Percentiles rank a stretch among this genome's conserved stretches.
Evolutionary conservation across 1,140 invertebrate species (phyloP).

Genomic region (Panagrolaimus sp.): DNA sequence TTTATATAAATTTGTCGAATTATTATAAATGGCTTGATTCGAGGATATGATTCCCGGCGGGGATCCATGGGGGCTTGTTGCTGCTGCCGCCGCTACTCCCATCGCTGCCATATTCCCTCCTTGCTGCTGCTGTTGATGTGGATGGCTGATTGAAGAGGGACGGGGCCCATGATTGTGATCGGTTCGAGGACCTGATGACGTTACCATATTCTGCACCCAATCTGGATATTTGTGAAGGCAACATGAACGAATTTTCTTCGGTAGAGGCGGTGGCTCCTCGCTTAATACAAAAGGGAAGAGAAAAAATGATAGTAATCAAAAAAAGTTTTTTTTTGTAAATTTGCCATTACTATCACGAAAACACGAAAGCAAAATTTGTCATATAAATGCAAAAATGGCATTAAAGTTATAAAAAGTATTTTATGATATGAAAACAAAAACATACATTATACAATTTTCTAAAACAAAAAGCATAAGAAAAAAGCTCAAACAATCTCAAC

Average conservation of each 20-base stretch:
- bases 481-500: no score
- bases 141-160: no score
- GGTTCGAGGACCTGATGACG: neutral
- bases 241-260: conserved; percentile 48
- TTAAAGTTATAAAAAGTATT: conserved; percentile 1
- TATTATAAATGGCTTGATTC: no score
- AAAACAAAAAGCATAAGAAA: no score
- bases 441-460: no score
- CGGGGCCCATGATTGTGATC: conserved; percentile 5
- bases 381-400: neutral
- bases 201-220: conserved; percentile 44
- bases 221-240: conserved; percentile 52
- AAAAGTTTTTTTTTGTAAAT: neutral
- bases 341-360: no score
- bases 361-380: neutral
- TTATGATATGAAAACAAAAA: no score
- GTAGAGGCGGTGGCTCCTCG: conserved; percentile 37
- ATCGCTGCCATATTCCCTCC: neutral
- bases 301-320: neutral
- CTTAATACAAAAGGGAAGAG: conserved; percentile 21
- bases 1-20: neutral
- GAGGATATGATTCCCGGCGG: no score
- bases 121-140: conserved; percentile 4
- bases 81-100: neutral
- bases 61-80: no score